Base-by-base conservation (phyloP, 2,797 vertebrate genomes). In the Hydrocynus forskahlii region DNA sequence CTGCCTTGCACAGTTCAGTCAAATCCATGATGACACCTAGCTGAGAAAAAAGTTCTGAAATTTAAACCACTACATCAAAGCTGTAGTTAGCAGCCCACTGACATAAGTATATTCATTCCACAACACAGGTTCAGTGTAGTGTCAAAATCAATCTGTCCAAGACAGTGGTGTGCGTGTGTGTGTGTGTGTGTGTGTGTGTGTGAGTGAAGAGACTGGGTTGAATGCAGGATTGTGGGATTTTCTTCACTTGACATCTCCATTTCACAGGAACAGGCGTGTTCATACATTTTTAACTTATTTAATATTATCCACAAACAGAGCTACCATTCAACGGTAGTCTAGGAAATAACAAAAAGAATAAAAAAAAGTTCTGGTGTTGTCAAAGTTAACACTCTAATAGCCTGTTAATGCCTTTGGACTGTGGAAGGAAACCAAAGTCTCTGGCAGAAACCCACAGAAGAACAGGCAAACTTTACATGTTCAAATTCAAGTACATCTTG, bases 31-130 rank as follows among this genome's bases (percentile, higher is more conserved):
- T 70, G 77, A 72, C 77, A 54, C 63, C 50, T 76, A 74, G 64
- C 52, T 45, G 52, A 62, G 77, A 74, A 52, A 50, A 69, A 68
- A 76, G 21, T 62, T 50, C 48, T 43, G 52, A 54, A 62, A 62
- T 70, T 64, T 59, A 55, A 70, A 43, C 13, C 38, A 74, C 52
- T 78, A 70, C 63, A 71, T 81, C 60, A 82, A 79, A 81, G 54
- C 72, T 23, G 55, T 40, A 60, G 35, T 74, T 40, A 60, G 72
- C 72, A 55, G n/a, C 55, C 19, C 55, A 60, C 72, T 60, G 72
- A 59, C 72, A 59, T n/a, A 7, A 74, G 52, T 16, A 21, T 38
- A 55, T 25, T 43, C 19, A 3, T 12, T 40, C 35, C 38, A 60
- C 4, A n/a, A 74, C 43, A 45, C 55, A 74, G 72, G 35, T 74